Evolutionary conservation across 2,888 invertebrate species (phyloP).

Genomic region (Steinernema hermaphroditum): DNA sequence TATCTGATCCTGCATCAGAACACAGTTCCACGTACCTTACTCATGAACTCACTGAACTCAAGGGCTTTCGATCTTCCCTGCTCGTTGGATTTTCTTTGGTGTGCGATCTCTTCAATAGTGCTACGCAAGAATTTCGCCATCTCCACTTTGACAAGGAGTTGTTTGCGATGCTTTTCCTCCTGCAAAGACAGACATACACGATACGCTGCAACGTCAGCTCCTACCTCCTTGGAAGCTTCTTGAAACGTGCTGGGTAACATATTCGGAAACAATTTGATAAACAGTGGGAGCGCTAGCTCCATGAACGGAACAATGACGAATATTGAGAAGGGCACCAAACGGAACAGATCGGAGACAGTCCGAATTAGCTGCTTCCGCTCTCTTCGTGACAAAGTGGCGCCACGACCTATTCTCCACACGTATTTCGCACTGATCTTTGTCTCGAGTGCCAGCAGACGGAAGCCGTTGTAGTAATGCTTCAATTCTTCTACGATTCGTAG

Average conservation of each 20-base stretch:
- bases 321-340: conserved; percentile 93
- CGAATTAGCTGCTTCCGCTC: conserved; percentile 84
- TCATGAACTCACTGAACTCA: conserved; percentile 87
- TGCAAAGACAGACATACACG: no score
- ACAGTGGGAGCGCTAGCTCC: conserved; percentile 89
- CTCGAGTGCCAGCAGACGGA: conserved; percentile 87
- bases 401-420: conserved; percentile 80
- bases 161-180: conserved; percentile 85
- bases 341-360: conserved; percentile 82
- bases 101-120: conserved; percentile 91
- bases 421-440: conserved; percentile 81
- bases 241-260: conserved; percentile 98
- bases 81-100: conserved; percentile 74
- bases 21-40: conserved; percentile 77
- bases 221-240: conserved; percentile 68
- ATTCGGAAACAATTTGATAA: conserved; percentile 90
- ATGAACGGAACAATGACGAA: conserved; percentile 95
- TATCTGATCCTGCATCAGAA: no score
- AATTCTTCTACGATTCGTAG: background rate
- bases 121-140: conserved; percentile 97
- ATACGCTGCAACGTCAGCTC: no score
- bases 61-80: conserved; percentile 72
- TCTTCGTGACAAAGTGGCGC: conserved; percentile 80
- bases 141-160: conserved; percentile 88
- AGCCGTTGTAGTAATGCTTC: conserved; percentile 92